Conservation (phyloP, 2,888 invertebrate species). For the Hylaea fasciaria region DNA sequence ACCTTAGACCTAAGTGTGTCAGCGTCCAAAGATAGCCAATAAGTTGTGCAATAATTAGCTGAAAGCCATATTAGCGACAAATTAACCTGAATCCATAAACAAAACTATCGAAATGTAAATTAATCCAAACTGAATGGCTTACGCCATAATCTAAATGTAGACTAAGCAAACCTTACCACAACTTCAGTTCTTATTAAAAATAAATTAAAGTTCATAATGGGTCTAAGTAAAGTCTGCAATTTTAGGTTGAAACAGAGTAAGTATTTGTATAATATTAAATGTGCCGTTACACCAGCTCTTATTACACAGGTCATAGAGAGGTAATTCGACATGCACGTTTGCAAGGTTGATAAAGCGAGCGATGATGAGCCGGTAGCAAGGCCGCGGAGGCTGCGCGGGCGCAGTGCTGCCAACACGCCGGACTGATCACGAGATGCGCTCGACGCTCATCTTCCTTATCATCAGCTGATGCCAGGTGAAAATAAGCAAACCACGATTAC, state of each 20-base stretch:
- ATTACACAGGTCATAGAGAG: conserved; percentile 7
- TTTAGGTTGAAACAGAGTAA: conserved; percentile 3
- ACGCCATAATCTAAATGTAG: neutral
- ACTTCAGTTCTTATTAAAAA: conserved; percentile 1
- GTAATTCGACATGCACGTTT: conserved; percentile 2
- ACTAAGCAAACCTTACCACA: neutral
- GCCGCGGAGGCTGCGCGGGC: conserved; percentile 74
- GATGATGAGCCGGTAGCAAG: conserved; percentile 54
- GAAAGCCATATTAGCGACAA: conserved; percentile 28
- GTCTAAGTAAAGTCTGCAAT: neutral
- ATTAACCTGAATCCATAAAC: conserved; percentile 36
- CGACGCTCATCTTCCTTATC: conserved; percentile 77
- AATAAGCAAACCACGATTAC: conserved; percentile 56
- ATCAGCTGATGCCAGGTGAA: conserved; percentile 73
- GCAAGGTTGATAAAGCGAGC: conserved; percentile 23
- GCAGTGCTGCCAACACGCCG: conserved; percentile 75
- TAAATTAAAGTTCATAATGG: conserved; percentile 14
- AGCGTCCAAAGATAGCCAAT: conserved; percentile 2
- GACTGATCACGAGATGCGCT: conserved; percentile 77
- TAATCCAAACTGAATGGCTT: neutral
- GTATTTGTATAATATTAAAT: conserved; percentile 6
- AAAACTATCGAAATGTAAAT: conserved; percentile 16
- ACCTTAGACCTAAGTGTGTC: neutral
- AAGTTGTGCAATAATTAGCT: conserved; percentile 14
- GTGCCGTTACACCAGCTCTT: conserved; percentile 6